phyloP scores from a whole-genome alignment of 2,797 vertebrate species.

The Acanthis flammea region DNA sequence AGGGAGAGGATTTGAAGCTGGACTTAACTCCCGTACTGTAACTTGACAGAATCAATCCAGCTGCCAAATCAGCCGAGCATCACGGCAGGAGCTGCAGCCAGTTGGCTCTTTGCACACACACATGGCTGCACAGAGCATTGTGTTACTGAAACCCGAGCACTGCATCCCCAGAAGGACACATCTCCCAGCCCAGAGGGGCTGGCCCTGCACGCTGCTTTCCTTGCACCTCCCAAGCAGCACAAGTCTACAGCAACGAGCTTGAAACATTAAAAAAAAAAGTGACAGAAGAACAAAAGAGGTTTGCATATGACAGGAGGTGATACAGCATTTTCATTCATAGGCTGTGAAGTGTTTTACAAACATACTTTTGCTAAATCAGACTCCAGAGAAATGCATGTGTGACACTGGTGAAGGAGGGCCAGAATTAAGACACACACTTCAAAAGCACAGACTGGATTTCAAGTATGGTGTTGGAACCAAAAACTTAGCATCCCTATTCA shows the following conservation, averaged over 20 bases:
- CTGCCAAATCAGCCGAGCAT: slow-evolving; percentile 64
- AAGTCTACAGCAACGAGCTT: not conserved
- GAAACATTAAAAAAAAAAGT: not conserved
- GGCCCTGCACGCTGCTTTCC: not conserved
- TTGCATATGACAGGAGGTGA: not conserved
- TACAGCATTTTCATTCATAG: not conserved
- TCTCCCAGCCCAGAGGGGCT: not conserved
- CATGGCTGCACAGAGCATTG: slow-evolving; percentile 45
- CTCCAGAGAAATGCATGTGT: not conserved
- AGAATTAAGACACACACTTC: not conserved
- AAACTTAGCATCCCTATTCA: not conserved
- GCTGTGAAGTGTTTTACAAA: not conserved
- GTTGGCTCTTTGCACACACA: slow-evolving; percentile 34
- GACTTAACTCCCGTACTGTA: slow-evolving; percentile 55
- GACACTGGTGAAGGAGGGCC: not conserved
- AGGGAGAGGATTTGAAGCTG: slow-evolving; percentile 43
- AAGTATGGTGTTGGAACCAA: not conserved
- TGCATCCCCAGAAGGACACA: not conserved
- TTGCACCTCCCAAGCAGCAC: not conserved
- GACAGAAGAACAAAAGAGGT: not conserved
- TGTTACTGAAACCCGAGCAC: slow-evolving; percentile 45
- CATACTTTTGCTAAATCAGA: not conserved
- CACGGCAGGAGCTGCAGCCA: slow-evolving; percentile 50
- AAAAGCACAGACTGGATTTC: not conserved
- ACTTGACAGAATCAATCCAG: slow-evolving; percentile 50